Evolutionary conservation across 30 jellyfish, hydroid and myxozoan genomes (phyloP), one percentile per base, ranked within the genome.

Genomic region (Aurelia coerulea): DNA sequence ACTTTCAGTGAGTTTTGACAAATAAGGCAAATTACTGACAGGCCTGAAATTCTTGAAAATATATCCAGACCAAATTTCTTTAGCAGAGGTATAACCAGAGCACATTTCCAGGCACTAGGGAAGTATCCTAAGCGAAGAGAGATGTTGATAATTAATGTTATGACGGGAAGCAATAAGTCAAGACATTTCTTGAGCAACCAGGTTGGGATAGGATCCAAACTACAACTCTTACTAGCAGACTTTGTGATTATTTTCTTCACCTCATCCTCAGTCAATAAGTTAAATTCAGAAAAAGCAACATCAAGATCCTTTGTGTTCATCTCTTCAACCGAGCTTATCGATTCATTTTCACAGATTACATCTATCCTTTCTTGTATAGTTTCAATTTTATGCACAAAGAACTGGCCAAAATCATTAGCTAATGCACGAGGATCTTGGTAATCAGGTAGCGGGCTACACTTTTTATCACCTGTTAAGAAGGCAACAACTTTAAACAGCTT

Each of bases 51-150:
- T 71, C 52, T 51, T 68, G 62, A 68, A 72, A 5, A 68, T n/a
- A 83, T n/a, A 42, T 72, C 87, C 60, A 83, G 92, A 52, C 79
- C 79, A 83, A 71, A 64, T 64, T 54, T 72, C 79, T 83, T 83
- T 14, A 83, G 76, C 53, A 58, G 54, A 54, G 78, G 87, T 29
- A 14, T 59, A 31, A 70, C 73, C 46, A 72, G 33, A 16, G 87
- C 92, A 56, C 78, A 51, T 70, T 83, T 83, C 82, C 86, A 71
- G 87, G 65, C 77, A 60, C n/a, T 49, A 41, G 83, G 83, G 37
- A 73, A 73, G 83, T 73, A 73, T 34, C 83, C 67, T 18, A 49
- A 73, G 83, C 83, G 67, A 34, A 34, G 76, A 41, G 67, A 49
- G 39, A 73, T 2, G 46, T 37, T 37, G 46, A 37, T 37, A 37